Evolutionary conservation across 2,888 invertebrate species (phyloP), one percentile per base, ranked within the genome.

Genomic region (Sabellastarte sp.): DNA sequence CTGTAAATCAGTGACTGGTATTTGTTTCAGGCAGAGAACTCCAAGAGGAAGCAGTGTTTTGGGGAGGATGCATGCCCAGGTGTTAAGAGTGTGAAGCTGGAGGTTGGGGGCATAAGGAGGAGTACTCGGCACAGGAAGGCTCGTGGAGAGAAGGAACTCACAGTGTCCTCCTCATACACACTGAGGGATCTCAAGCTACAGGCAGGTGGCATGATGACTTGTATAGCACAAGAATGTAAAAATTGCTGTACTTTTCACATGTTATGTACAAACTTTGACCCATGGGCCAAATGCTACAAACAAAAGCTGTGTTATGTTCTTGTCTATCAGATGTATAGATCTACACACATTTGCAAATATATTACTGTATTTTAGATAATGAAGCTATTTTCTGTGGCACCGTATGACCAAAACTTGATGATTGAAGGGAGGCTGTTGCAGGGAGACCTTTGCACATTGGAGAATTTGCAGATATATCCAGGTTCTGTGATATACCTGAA

Each of bases 101-200:
- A 41, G 10, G 10, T 20, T 10, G 10, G 10, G 10, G 20, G 41
- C 20, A 20, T 41, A 26, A 58, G 81, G 31, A 75, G 85, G 58
- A 86, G 85, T 71, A 77, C 82, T 24, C 71, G 86, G 30, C 81
- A 81, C 57, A 75, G 85, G 57, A 79, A 79, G 61, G 77, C 79
- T 3, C 77, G 83, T 15, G 85, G 85, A 10, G 85, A 85, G 68
- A 83, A 84, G 64, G 82, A 85, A 65, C 70, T 86, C 24, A 76
- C 69, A 31, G 84, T 85, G 1, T 84, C 85, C 0, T 85, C 86
- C 0, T 73, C 72, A 31, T 73, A 81, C 55, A 85, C 84, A 2
- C 74, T 86, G 2, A 77, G 80, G 65, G 84, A 85, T 57, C 77
- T 86, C 50, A 86, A 86, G 73, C 74, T 85, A 28, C 75, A 82